Conservation (phyloP, 2,888 invertebrate genomes). For the Dicyrtomina minuta region DNA sequence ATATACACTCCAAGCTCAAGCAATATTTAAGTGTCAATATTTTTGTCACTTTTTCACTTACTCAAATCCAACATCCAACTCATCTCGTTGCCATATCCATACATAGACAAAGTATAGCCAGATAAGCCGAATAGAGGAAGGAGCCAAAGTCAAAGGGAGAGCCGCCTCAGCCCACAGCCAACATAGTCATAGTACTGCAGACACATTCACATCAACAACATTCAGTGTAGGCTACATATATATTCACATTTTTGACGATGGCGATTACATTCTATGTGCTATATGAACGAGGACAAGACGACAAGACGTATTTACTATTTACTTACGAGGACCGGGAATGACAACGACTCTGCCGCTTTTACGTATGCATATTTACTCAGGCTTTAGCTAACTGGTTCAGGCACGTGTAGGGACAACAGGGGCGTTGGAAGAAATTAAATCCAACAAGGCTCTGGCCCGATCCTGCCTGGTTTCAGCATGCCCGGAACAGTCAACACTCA, state of each 20-base stretch:
- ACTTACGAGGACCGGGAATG: no score
- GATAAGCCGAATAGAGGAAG: neutral
- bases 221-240: no score
- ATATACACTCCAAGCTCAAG: neutral
- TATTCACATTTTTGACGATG: no score
- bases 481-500: no score
- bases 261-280: neutral
- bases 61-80: no score
- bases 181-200: neutral
- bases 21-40: constrained; percentile 17
- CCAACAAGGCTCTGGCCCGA: no score
- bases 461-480: no score
- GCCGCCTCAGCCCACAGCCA: neutral
- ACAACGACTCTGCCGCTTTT: neutral
- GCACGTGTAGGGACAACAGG: neutral
- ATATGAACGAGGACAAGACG: no score
- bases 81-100: no score
- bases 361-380: neutral
- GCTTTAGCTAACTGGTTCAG: neutral
- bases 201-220: neutral
- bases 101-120: no score
- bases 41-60: constrained; percentile 16
- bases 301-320: no score
- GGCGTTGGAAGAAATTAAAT: no score
- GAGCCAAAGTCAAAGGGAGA: neutral